Conservation (phyloP, 2,888 invertebrate genomes). For the Acronicta aceris region DNA sequence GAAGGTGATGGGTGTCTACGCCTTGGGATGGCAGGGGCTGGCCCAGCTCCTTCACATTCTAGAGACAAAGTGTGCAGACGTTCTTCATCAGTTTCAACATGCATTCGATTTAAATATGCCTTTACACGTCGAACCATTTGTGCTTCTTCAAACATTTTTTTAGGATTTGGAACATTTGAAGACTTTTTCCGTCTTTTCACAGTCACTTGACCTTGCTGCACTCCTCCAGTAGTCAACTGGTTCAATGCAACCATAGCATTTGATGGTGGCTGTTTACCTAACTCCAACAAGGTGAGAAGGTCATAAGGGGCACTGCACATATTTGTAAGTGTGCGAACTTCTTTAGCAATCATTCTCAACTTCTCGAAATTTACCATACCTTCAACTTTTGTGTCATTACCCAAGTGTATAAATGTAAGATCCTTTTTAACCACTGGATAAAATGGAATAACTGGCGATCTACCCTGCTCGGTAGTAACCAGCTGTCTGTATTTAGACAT, state of each 20-base stretch:
- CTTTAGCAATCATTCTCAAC: slow-evolving; percentile 99
- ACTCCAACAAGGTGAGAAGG: slow-evolving; percentile 94
- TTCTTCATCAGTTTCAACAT: slow-evolving; percentile 97
- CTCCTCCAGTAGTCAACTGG: slow-evolving; percentile 94
- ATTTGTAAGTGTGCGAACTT: slow-evolving; percentile 96
- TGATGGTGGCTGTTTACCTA: slow-evolving; percentile 96
- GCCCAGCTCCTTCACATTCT: slow-evolving; percentile 94
- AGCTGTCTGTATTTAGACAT: slow-evolving; percentile 99
- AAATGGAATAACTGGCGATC: slow-evolving; percentile 95
- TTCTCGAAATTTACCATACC: slow-evolving; percentile 99
- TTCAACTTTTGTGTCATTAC: slow-evolving; percentile 97
- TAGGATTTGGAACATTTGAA: slow-evolving; percentile 97
- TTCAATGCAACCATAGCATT: slow-evolving; percentile 96
- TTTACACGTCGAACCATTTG: slow-evolving; percentile 99
- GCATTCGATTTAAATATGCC: slow-evolving; percentile 97
- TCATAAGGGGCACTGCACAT: slow-evolving; percentile 99
- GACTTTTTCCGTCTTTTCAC: slow-evolving; percentile 97
- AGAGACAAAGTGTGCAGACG: slow-evolving; percentile 96
- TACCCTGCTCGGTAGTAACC: slow-evolving; percentile 96
- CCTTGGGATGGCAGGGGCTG: slow-evolving; percentile 90
- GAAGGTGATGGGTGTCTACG: slow-evolving; percentile 98
- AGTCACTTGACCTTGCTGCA: slow-evolving; percentile 93
- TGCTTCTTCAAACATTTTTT: slow-evolving; percentile 99
- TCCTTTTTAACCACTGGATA: slow-evolving; percentile 98
- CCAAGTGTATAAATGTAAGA: slow-evolving; percentile 98